Base-by-base conservation (phyloP, 2,113 vertebrate genomes). In the Trachemys scripta region DNA sequence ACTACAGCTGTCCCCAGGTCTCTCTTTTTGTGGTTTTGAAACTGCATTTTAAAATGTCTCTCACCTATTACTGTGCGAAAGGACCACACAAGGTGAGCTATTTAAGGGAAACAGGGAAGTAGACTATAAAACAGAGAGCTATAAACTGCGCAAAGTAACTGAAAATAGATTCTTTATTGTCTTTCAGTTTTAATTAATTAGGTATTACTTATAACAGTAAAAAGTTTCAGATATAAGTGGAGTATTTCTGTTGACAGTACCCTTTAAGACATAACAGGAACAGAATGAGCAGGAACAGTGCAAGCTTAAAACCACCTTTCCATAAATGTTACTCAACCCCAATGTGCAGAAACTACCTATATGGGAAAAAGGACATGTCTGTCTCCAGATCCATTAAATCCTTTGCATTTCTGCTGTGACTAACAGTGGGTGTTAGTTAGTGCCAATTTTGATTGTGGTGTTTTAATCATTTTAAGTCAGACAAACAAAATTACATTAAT, bases 401-500 rank as follows among this genome's bases (percentile, higher is more conserved):
- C 4, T 93, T 95, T 17, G 24, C 65, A 7, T 9, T 84, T 80
- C 11, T 31, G n/a, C 6, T 38, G 24, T 31, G 4, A 75, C 79
- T 75, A 83, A 80, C 7, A 95, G 31, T 88, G 65, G n/a, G 65
- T 38, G 65, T n/a, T 22, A 38, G 19, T 72, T 72, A 27, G 89
- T 56, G 3, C 29, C 25, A 85, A 69, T 87, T 53, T 12, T 78
- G 75, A 78, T 29, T 45, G 24, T 47, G 38, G 6, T 10, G 51
- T 47, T 87, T 5, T 82, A 76, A 79, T 84, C 19, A 62, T 11
- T 54, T 11, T 3, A 29, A 88, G 14, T 49, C 0, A 2, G 82
- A 84, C 6, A 84, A 0, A 0, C 19, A 54, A n/a, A 59, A 0
- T 57, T 56, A 45, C 24, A 75, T 9, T 49, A 53, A 42, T 2